A percentile compares a stretch with the other conserved stretches of the same genome.
Evolutionary conservation across 1,140 invertebrate species (phyloP).

Genomic region (Agraylea sexmaculata): DNA sequence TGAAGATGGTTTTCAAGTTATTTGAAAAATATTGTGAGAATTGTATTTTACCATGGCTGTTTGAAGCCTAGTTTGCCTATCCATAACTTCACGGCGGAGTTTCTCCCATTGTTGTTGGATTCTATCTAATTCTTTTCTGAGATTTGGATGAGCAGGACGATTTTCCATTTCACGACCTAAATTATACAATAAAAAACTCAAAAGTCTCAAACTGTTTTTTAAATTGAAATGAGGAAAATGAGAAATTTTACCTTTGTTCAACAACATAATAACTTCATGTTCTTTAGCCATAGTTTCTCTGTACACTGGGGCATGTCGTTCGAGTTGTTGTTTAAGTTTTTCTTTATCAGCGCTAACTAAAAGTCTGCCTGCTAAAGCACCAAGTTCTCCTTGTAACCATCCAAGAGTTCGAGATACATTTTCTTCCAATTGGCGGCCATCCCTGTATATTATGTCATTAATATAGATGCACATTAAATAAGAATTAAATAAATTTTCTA

Average conservation of each 20-base stretch:
- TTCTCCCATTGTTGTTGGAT: slow-evolving; percentile 85
- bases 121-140: slow-evolving; percentile 64
- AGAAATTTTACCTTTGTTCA: slow-evolving; percentile 67
- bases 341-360: slow-evolving; percentile 77
- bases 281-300: slow-evolving; percentile 79
- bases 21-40: slow-evolving; percentile 11
- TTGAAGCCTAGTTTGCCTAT: slow-evolving; percentile 72
- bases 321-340: slow-evolving; percentile 73
- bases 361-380: slow-evolving; percentile 60
- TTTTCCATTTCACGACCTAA: slow-evolving; percentile 40
- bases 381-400: slow-evolving; percentile 73
- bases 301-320: slow-evolving; percentile 80
- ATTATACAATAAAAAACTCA: background rate
- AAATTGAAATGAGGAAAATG: background rate
- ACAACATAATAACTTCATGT: slow-evolving; percentile 86
- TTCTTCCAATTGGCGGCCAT: slow-evolving; percentile 76
- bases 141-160: slow-evolving; percentile 32
- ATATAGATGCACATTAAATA: background rate
- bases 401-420: slow-evolving; percentile 75
- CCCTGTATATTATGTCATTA: slow-evolving; percentile 30
- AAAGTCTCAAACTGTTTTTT: background rate
- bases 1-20: background rate
- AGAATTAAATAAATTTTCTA: too few species aligned
- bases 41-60: slow-evolving; percentile 53
- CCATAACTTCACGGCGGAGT: slow-evolving; percentile 71